Percentiles rank a stretch among this genome's conserved stretches.
These are phyloP conservation scores for Acrossocheilus wenchowensis DNA, from an alignment of 2,797 vertebrate genomes.

Conservation along the genomic window DNA sequence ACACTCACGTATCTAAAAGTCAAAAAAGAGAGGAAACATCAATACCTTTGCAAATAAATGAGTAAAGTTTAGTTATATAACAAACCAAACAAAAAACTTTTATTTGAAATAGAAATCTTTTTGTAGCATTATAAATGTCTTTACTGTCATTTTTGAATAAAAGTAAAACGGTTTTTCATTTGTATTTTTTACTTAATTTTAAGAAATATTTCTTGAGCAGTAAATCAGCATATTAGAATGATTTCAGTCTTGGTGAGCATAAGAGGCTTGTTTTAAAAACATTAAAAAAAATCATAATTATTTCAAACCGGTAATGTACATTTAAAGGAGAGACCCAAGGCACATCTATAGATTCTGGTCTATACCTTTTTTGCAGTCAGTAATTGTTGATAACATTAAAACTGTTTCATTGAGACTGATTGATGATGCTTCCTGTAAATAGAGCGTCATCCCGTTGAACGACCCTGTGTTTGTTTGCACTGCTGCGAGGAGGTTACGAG, in stretches of 20 bases:
- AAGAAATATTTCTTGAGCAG: neutral
- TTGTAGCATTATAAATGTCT: neutral
- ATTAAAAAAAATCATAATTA: neutral
- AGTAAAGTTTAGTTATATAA: too few relatives aligned
- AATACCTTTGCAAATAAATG: too few relatives aligned
- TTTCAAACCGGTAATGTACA: neutral
- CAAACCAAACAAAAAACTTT: too few relatives aligned
- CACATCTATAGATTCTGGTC: too few relatives aligned
- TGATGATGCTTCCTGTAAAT: neutral
- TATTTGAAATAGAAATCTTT: neutral
- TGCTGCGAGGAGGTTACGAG: constrained; percentile 33
- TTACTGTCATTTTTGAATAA: neutral
- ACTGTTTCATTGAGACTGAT: neutral
- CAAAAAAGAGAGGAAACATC: too few relatives aligned
- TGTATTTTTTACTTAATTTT: neutral
- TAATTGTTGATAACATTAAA: neutral
- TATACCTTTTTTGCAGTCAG: neutral
- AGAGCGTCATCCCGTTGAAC: neutral
- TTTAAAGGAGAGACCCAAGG: neutral
- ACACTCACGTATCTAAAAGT: too few relatives aligned
- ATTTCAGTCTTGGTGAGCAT: neutral
- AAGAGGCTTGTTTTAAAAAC: neutral
- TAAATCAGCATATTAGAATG: neutral
- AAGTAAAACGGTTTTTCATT: neutral
- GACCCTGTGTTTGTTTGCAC: constrained; percentile 47